phyloP scores from a whole-genome alignment of 1,140 invertebrate genomes.

The Sycobia sp. region DNA sequence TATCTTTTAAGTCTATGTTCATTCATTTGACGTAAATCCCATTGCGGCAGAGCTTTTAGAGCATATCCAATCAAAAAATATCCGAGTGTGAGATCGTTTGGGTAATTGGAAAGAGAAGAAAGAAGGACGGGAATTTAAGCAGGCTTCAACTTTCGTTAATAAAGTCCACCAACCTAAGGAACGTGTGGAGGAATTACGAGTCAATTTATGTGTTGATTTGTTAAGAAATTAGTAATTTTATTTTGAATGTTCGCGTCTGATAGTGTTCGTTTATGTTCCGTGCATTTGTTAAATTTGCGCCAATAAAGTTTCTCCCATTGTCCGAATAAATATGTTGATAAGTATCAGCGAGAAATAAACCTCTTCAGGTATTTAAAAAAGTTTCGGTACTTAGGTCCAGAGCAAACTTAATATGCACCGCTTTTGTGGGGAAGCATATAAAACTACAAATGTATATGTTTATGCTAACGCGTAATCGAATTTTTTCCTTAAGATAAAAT shows the following conservation, averaged over 20 bases:
- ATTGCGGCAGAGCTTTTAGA: too few species aligned
- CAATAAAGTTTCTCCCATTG: constrained; percentile 16
- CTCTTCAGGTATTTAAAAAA: too few species aligned
- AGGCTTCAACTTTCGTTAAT: not conserved
- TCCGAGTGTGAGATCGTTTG: too few species aligned
- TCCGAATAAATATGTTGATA: too few species aligned
- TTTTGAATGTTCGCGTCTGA: too few species aligned
- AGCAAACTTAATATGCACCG: constrained; percentile 21
- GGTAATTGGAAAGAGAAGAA: too few species aligned
- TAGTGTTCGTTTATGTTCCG: too few species aligned
- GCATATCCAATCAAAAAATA: too few species aligned
- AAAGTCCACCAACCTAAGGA: constrained; percentile 49
- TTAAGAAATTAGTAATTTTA: not conserved
- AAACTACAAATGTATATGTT: constrained; percentile 8
- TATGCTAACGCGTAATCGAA: not conserved
- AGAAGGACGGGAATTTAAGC: too few species aligned
- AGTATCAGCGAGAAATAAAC: constrained; percentile 29
- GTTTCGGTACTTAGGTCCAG: constrained; percentile 35
- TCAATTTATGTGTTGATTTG: constrained; percentile 37
- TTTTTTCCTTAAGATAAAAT: not conserved
- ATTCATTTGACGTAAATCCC: too few species aligned
- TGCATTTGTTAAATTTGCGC: not conserved
- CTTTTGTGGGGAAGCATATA: not conserved
- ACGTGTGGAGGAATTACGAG: constrained; percentile 38
- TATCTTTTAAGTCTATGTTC: too few species aligned